Evolutionary conservation across 2,888 invertebrate species (phyloP).

Genomic region (Nymphalis urticae): DNA sequence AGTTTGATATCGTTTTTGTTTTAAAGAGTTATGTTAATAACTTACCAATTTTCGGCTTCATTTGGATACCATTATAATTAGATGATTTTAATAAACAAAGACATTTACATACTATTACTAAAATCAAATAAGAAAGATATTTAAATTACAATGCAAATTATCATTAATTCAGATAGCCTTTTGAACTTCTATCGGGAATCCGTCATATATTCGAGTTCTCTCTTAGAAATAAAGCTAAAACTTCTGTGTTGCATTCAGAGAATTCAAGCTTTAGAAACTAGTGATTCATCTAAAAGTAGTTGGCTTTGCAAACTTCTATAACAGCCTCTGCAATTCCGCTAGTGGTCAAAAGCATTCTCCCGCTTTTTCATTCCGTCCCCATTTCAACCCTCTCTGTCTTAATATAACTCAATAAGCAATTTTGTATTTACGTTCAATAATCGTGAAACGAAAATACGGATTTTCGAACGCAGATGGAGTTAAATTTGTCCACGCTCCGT

Average conservation of each 20-base stretch:
- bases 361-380: constrained; percentile 29
- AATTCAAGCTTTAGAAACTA: constrained; percentile 37
- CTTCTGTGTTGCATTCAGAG: constrained; percentile 27
- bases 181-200: neutral
- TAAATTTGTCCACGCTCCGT: constrained; percentile 35
- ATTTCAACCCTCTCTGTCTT: constrained; percentile 30
- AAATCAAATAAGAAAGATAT: neutral
- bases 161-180: neutral
- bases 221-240: constrained; percentile 28
- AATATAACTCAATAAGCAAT: constrained; percentile 41
- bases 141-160: neutral
- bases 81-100: no score
- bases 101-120: neutral
- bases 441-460: constrained; percentile 31
- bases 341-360: constrained; percentile 38
- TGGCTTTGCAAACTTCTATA: constrained; percentile 42
- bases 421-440: constrained; percentile 37
- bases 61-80: no score
- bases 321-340: constrained; percentile 40
- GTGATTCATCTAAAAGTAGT: constrained; percentile 38
- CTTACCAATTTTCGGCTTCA: no score
- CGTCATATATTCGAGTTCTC: constrained; percentile 7
- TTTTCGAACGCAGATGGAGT: constrained; percentile 21
- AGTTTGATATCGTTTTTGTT: no score
- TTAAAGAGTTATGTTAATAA: no score